Evolutionary conservation across 1,140 invertebrate species (phyloP).

Genomic region (Glomeris maerens): DNA sequence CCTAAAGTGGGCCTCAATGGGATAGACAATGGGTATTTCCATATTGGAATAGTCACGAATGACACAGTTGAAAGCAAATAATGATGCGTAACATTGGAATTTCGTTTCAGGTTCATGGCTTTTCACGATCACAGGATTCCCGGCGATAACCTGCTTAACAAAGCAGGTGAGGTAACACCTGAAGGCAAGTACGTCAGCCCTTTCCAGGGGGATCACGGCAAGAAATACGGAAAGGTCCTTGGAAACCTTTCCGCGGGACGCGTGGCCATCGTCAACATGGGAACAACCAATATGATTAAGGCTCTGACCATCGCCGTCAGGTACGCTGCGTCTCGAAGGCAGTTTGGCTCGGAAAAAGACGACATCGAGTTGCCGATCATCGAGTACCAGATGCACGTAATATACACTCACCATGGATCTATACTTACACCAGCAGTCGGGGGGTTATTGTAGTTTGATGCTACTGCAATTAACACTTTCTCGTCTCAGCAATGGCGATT

Average conservation of each 20-base stretch:
- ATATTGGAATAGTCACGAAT: conserved; percentile 8
- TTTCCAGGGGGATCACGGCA: conserved; percentile 50
- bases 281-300: conserved; percentile 48
- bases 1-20: conserved; percentile 77
- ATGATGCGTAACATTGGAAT: no score
- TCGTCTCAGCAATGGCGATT: conserved; percentile 68
- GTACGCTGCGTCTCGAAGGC: conserved; percentile 74
- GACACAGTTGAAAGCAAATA: conserved; percentile 10
- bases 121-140: conserved; percentile 76
- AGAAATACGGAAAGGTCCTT: conserved; percentile 58
- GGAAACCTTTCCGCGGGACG: conserved; percentile 74
- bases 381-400: conserved; percentile 71
- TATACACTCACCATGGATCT: no score
- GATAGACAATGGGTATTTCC: conserved; percentile 64
- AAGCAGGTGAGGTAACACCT: conserved; percentile 67
- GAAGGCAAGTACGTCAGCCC: conserved; percentile 65
- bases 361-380: conserved; percentile 60
- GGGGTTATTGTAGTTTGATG: not conserved
- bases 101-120: conserved; percentile 52
- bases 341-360: conserved; percentile 57
- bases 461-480: conserved; percentile 6
- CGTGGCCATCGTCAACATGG: conserved; percentile 49
- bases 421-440: no score
- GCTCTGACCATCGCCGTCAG: conserved; percentile 71
- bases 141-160: conserved; percentile 64